A percentile compares a stretch with the other conserved stretches of the same genome.
Conservation (phyloP, 1,140 invertebrate genomes). For the Drosophila cardini region DNA sequence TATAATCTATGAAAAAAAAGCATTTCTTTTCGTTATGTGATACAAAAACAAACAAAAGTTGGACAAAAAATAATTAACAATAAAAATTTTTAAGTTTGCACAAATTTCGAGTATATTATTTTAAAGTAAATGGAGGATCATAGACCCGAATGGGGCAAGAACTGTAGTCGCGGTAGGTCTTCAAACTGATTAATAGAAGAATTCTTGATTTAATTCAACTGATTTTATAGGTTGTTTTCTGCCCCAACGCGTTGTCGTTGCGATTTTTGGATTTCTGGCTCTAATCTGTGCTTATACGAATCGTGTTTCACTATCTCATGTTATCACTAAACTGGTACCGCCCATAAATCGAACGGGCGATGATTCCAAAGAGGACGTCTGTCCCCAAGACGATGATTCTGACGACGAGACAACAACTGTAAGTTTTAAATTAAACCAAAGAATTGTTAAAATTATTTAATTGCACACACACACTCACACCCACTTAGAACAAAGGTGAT, state of each 20-base stretch:
- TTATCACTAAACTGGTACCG: conserved; percentile 34
- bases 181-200: not conserved
- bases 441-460: not conserved
- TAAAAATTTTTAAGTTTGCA: conserved; percentile 1
- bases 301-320: conserved; percentile 39
- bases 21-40: too few species aligned
- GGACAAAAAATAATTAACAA: not conserved
- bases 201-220: too few species aligned
- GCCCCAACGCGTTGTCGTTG: conserved; percentile 26
- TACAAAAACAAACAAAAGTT: too few species aligned
- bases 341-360: conserved; percentile 17
- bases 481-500: conserved; percentile 17
- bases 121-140: conserved; percentile 28
- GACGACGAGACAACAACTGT: not conserved
- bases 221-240: conserved; percentile 19
- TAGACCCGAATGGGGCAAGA: conserved; percentile 15
- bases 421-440: not conserved
- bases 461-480: not conserved
- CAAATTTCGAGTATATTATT: not conserved
- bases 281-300: conserved; percentile 25
- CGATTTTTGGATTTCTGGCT: conserved; percentile 25
- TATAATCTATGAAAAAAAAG: too few species aligned
- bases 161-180: conserved; percentile 15
- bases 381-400: conserved; percentile 9
- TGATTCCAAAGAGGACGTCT: not conserved